Evolutionary conservation across 1,140 invertebrate genomes (phyloP).

Genomic region (Kradibia gibbosae): DNA sequence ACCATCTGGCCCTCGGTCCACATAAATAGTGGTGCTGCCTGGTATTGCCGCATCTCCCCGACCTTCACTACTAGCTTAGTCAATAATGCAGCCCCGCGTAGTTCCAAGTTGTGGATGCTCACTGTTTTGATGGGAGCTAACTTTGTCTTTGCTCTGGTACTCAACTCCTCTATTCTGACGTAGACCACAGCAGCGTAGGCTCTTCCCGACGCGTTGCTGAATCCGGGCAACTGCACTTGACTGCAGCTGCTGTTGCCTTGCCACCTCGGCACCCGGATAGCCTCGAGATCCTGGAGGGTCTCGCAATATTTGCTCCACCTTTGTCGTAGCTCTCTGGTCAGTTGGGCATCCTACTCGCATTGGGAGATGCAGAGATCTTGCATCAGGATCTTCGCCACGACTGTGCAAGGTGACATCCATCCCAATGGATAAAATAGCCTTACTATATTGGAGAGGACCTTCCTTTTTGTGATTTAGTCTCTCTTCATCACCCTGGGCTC

Average conservation of each 20-base stretch:
- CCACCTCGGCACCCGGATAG: too few relatives aligned
- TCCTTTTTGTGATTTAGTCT: neutral
- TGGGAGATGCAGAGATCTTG: too few relatives aligned
- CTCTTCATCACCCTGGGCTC: too few relatives aligned
- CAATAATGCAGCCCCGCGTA: constrained; percentile 50
- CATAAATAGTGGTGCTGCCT: constrained; percentile 37
- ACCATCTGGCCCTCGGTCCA: constrained; percentile 23
- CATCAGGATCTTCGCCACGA: constrained; percentile 63
- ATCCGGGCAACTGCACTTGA: too few relatives aligned
- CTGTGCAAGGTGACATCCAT: constrained; percentile 48
- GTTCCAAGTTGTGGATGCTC: constrained; percentile 58
- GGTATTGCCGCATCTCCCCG: constrained; percentile 51
- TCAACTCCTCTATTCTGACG: constrained; percentile 19
- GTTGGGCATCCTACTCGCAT: neutral
- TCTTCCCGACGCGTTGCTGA: too few relatives aligned
- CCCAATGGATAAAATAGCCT: constrained; percentile 54
- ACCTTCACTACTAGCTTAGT: constrained; percentile 34
- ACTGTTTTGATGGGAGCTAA: constrained; percentile 57
- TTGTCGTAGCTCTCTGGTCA: neutral
- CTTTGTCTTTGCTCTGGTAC: constrained; percentile 53
- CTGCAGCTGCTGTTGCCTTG: too few relatives aligned
- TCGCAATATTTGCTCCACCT: constrained; percentile 35
- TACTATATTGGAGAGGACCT: constrained; percentile 49
- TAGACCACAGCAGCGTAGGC: too few relatives aligned
- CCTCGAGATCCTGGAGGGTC: neutral